These are phyloP conservation scores for Calidris pugnax DNA, from an alignment of 2,113 vertebrate species.

Conservation along the genomic window DNA sequence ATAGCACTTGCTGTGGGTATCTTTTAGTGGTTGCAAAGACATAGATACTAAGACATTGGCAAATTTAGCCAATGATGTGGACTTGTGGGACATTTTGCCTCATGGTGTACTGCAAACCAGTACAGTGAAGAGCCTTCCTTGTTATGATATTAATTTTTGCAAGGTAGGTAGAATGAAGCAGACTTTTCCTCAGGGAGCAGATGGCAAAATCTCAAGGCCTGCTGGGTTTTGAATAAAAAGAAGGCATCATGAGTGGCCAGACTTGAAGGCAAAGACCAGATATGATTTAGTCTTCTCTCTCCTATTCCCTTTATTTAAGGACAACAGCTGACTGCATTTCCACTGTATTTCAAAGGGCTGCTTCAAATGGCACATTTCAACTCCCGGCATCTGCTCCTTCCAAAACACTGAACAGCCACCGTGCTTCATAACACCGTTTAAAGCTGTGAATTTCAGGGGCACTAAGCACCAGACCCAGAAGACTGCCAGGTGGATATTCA, in stretches of 20 bases:
- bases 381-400: not conserved
- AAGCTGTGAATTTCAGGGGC: not conserved
- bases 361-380: not conserved
- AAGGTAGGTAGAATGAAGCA: not conserved
- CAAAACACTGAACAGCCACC: not conserved
- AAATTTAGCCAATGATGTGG: not conserved
- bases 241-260: not conserved
- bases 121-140: not conserved
- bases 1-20: not conserved
- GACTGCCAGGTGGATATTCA: not conserved
- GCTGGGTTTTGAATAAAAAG: not conserved
- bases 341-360: not conserved
- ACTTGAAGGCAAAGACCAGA: slow-evolving; percentile 10
- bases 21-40: not conserved
- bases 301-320: not conserved
- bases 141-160: not conserved
- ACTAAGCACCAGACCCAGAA: not conserved
- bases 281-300: not conserved
- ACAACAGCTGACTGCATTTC: not conserved
- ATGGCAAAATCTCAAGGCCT: not conserved
- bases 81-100: not conserved
- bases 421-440: not conserved
- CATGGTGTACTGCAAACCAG: not conserved
- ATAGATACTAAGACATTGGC: not conserved
- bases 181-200: not conserved